phyloP scores from a whole-genome alignment of 2,888 invertebrate genomes.

The Plagodis dolabraria region DNA sequence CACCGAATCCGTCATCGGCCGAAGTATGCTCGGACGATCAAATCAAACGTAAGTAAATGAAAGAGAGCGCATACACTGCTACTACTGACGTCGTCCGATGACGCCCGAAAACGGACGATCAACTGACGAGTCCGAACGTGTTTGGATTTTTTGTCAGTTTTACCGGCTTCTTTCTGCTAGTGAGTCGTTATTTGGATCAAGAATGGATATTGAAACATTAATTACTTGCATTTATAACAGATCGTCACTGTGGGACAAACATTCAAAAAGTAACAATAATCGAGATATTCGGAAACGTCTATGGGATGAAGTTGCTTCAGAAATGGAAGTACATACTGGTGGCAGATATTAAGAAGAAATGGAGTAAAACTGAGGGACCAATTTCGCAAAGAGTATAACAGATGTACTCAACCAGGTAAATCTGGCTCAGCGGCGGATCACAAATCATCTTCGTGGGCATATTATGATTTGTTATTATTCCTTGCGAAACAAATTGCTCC shows the following conservation, averaged over 20 bases:
- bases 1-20: too few species aligned
- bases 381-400: slow-evolving; percentile 19
- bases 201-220: too few species aligned
- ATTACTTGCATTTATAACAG: slow-evolving; percentile 19
- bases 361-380: slow-evolving; percentile 16
- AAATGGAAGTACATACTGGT: slow-evolving; percentile 10
- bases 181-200: too few species aligned
- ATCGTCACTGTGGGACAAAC: slow-evolving; percentile 19
- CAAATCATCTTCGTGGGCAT: slow-evolving; percentile 12
- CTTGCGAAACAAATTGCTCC: slow-evolving; percentile 22
- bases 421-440: slow-evolving; percentile 22
- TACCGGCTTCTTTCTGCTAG: too few species aligned
- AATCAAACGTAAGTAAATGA: too few species aligned
- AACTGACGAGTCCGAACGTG: too few species aligned
- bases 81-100: too few species aligned
- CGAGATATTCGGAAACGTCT: slow-evolving; percentile 17
- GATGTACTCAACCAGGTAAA: slow-evolving; percentile 21
- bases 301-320: slow-evolving; percentile 14
- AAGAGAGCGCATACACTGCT: too few species aligned
- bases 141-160: too few species aligned
- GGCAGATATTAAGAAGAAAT: slow-evolving; percentile 18
- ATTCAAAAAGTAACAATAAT: slow-evolving; percentile 21
- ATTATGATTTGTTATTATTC: slow-evolving; percentile 20
- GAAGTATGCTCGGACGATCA: too few species aligned
- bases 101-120: too few species aligned